A percentile compares a stretch with the other conserved stretches of the same genome.
These are phyloP conservation scores for Edolisoma coerulescens DNA, from an alignment of 2,113 vertebrate species.

Conservation along the genomic window DNA sequence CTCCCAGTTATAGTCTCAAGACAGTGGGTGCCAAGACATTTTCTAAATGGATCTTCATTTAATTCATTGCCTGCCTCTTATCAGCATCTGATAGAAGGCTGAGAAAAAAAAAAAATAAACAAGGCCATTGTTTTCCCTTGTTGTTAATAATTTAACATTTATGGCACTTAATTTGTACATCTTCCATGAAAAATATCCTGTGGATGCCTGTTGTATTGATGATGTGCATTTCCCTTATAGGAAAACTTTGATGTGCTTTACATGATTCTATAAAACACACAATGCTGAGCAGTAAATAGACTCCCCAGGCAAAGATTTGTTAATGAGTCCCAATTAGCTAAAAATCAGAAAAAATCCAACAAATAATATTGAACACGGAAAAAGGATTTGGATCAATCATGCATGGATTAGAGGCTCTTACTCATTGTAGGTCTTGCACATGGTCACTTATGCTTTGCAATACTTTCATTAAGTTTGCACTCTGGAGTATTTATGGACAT, in stretches of 20 bases:
- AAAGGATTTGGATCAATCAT: neutral
- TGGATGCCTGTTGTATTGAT: neutral
- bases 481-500: neutral
- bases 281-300: neutral
- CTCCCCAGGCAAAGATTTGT: neutral
- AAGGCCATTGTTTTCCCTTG: neutral
- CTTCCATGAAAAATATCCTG: neutral
- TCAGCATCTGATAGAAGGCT: neutral
- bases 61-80: neutral
- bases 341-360: neutral
- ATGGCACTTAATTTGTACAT: neutral
- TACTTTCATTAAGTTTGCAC: neutral
- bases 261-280: neutral
- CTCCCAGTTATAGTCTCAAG: neutral
- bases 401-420: neutral
- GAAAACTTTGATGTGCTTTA: neutral
- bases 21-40: neutral
- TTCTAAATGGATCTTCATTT: neutral
- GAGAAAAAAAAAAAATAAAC: neutral
- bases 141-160: neutral
- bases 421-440: neutral
- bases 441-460: neutral
- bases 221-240: neutral
- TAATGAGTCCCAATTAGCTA: neutral
- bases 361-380: neutral